Evolutionary conservation across 2,888 invertebrate genomes (phyloP), one percentile per base, ranked within the genome.

Genomic region (Lottia gigantea): DNA sequence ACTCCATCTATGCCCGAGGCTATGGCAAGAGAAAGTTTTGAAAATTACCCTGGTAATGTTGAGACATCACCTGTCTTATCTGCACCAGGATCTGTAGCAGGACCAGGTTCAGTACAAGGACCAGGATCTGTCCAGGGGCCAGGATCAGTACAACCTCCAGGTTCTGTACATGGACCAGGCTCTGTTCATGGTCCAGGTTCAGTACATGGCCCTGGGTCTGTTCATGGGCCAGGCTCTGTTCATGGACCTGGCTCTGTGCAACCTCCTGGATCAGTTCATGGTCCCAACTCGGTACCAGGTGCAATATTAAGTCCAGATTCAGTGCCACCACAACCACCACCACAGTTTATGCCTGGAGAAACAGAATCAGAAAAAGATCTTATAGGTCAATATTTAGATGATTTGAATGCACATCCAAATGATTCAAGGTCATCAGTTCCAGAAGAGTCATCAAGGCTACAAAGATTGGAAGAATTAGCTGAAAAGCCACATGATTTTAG

Each of bases 331-430:
- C 55, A 65, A 25, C 65, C 47, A 25, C 66, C 66, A 31, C 25
- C 74, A 26, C 72, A 70, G 45, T 72, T 70, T 15, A 69, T 67
- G 45, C 63, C 68, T 16, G 76, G 76, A 61, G 72, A 78, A n/a
- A 78, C 81, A 73, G 83, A 82, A 46, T 81, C 80, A 31, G 83
- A 83, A 71, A 83, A 83, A 66, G 84, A 84, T 66, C 83, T 82
- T 75, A 80, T 85, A 61, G 85, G 84, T 25, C 81, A 84, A 73
- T 86, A 85, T 74, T 80, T 86, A 70, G 83, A 82, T 71, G 81
- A 81, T 63, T 78, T 81, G 66, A 79, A 77, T 76, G 74, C 74
- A 49, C 76, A 76, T 14, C 63, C 65, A 61, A 71, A 64, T 25
- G 69, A 49, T 47, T 68, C 68, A 25, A 64, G 67, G 31, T 67